These are phyloP conservation scores for Rousettus madagascariensis DNA, from an alignment of 2,797 vertebrate species.

Conservation along the genomic window DNA sequence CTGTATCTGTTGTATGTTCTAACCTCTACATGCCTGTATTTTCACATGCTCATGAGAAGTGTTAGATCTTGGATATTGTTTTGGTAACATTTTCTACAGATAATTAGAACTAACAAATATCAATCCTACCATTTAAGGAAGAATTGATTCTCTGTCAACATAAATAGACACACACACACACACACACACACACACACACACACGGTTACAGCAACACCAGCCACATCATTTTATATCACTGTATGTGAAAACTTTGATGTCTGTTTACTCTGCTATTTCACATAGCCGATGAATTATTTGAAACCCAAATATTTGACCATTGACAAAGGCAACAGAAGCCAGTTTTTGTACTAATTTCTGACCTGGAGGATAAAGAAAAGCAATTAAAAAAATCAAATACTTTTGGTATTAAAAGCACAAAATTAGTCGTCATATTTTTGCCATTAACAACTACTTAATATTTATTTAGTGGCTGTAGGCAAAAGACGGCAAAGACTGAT, in stretches of 20 bases:
- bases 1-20: neutral
- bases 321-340: neutral
- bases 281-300: neutral
- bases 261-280: neutral
- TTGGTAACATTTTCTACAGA: slow-evolving; percentile 10
- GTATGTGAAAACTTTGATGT: neutral
- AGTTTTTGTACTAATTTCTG: neutral
- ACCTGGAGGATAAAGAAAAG: neutral
- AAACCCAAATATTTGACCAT: neutral
- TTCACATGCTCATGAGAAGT: neutral
- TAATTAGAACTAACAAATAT: slow-evolving; percentile 22
- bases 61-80: neutral
- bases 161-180: neutral
- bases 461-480: neutral
- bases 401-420: neutral
- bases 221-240: neutral
- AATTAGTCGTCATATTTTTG: neutral
- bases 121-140: neutral
- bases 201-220: too few species aligned
- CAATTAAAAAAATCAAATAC: neutral
- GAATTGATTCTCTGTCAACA: neutral
- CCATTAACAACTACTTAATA: neutral
- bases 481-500: neutral
- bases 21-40: neutral
- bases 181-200: neutral